phyloP scores from a whole-genome alignment of 2,888 invertebrate species.

The Conistra vaccinii region DNA sequence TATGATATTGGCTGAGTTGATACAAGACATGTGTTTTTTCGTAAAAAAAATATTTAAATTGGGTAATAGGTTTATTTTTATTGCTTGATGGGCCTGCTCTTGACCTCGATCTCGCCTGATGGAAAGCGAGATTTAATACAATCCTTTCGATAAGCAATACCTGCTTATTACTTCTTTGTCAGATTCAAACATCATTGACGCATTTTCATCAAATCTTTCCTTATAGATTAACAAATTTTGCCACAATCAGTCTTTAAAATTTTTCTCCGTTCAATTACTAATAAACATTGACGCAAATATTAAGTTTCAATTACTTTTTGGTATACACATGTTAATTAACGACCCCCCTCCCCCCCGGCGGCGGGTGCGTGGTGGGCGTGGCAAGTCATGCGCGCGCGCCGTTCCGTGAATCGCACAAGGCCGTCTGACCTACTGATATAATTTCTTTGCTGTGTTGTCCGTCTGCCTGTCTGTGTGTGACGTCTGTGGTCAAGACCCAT shows the following conservation, averaged over 20 bases:
- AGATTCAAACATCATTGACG: background rate
- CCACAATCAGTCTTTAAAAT: background rate
- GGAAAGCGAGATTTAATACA: background rate
- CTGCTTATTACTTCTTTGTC: background rate
- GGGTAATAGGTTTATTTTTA: background rate
- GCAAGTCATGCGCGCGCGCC: slow-evolving; percentile 77
- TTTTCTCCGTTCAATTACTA: slow-evolving; percentile 14
- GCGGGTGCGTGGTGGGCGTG: slow-evolving; percentile 71
- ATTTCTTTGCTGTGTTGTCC: slow-evolving; percentile 70
- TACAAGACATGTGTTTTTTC: background rate
- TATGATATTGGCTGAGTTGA: background rate
- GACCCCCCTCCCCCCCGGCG: slow-evolving; percentile 21
- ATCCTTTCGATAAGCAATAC: background rate
- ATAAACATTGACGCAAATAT: slow-evolving; percentile 51
- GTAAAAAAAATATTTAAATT: background rate
- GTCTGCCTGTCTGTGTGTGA: slow-evolving; percentile 65
- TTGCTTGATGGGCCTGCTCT: background rate
- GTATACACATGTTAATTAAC: slow-evolving; percentile 61
- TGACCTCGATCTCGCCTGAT: background rate
- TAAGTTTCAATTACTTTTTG: slow-evolving; percentile 65
- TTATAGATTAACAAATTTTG: too few relatives aligned
- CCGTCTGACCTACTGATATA: slow-evolving; percentile 82
- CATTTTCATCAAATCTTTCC: slow-evolving; percentile 1
- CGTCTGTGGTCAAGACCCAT: slow-evolving; percentile 54
- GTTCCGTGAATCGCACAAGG: slow-evolving; percentile 82